phyloP scores from a whole-genome alignment of 1,140 invertebrate genomes.

The Teleopsis dalmanni region DNA sequence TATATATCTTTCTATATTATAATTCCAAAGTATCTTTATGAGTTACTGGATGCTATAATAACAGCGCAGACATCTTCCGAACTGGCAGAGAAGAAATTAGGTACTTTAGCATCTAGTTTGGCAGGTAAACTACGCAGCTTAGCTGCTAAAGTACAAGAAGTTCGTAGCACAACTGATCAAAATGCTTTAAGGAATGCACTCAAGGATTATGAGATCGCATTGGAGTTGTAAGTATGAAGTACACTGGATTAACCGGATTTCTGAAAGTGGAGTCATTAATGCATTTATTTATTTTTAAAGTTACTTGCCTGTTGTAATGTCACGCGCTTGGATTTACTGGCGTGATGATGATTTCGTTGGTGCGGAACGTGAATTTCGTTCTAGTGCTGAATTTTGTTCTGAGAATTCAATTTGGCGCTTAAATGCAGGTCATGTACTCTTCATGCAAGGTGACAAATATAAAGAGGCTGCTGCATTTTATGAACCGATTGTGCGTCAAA shows the following conservation, averaged over 20 bases:
- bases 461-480: slow-evolving; percentile 98
- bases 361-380: slow-evolving; percentile 90
- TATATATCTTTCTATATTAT: too few relatives aligned
- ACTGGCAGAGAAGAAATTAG: slow-evolving; percentile 95
- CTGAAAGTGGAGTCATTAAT: neutral
- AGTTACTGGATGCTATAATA: slow-evolving; percentile 90
- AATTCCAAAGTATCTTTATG: slow-evolving; percentile 70
- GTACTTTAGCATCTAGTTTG: slow-evolving; percentile 86
- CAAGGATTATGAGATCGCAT: slow-evolving; percentile 86
- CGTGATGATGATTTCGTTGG: slow-evolving; percentile 92
- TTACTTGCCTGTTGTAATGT: slow-evolving; percentile 93
- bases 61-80: slow-evolving; percentile 95
- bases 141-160: slow-evolving; percentile 89
- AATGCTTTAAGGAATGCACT: slow-evolving; percentile 82
- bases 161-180: slow-evolving; percentile 78
- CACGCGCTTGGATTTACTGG: slow-evolving; percentile 99
- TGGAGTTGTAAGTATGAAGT: slow-evolving; percentile 53
- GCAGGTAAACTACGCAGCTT: slow-evolving; percentile 85
- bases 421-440: slow-evolving; percentile 96
- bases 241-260: slow-evolving; percentile 46
- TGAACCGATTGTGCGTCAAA: slow-evolving; percentile 95
- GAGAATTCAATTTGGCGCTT: slow-evolving; percentile 95
- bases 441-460: slow-evolving; percentile 99
- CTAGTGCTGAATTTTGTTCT: slow-evolving; percentile 96
- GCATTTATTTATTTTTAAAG: slow-evolving; percentile 28